Base-by-base conservation (phyloP, 2,113 vertebrate species). In the Sceloporus undulatus region DNA sequence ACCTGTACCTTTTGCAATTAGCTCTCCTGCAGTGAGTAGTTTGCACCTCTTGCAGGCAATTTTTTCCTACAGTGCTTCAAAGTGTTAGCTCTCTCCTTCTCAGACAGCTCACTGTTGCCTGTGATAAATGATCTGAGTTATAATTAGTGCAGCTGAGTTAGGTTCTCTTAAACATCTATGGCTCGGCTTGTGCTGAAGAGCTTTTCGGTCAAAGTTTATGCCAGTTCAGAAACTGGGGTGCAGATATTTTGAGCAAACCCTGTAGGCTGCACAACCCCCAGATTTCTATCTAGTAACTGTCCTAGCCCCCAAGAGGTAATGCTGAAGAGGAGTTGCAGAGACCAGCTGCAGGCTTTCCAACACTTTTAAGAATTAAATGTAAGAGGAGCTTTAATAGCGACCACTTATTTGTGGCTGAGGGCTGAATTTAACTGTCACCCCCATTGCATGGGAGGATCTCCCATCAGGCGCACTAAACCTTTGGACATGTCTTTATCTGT, bases 181-280 rank as follows among this genome's bases (percentile, higher is more conserved):
- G 40, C 88, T 89, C 0, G 0, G 9, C 34, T 92, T 0, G 0
- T 84, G 82, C 38, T 1, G 0, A 90, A 90, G 81, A 82, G 38
- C 54, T 86, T 82, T 76, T 78, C 66, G 85, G 59, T 73, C 0
- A 18, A 91, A 87, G 91, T 89, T 92, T 88, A 92, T 74, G 21
- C 85, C 9, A 89, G 91, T 91, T 92, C 93, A 89, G 85, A 92
- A 42, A 85, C 76, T 75, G 29, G 70, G 85, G 79, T 80, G 89
- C 87, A 92, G 88, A 87, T 87, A 8, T n/a, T 83, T 74, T 74
- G n/a, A 34, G 48, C 18, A 21, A 34, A 73, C 48, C 27, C 29
- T 34, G 18, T 34, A 83, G 21, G 23, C 40, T 40, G 54, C 6
- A 23, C 66, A 84, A n/a, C 25, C 16, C 79, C 8, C n/a, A 19